Base-by-base conservation (phyloP, 2,888 invertebrate species). In the Cylloceria caligata region DNA sequence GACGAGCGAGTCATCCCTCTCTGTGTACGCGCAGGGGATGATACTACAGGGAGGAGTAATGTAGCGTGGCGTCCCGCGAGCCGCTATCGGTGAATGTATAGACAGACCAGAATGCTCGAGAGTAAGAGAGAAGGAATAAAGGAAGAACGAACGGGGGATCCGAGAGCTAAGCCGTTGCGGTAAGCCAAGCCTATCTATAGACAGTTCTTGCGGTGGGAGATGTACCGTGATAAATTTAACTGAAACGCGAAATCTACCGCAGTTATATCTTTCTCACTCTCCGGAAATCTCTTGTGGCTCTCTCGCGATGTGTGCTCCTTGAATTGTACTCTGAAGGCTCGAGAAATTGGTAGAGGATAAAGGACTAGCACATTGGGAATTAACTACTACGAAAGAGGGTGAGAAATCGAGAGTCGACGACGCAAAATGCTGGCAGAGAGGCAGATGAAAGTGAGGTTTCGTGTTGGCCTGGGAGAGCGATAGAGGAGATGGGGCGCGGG, bases 21-120 rank as follows among this genome's bases (percentile, higher is more conserved):
- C 27, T 30, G 27, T 30, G n/a, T 45, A 27, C 27, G 21, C 45
- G 49, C 21, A 34, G 42, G 39, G 34, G 45, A 75, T 52, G 82
- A 82, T 79, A 24, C 67, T 74, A 64, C 47, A 36, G 69, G 73
- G 81, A 83, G 85, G 88, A 89, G 88, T 89, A 90, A 91, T 89
- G 88, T 88, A 88, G 83, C 88, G 74, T 74, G 55, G 57, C 52
- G 75, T 80, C 85, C 81, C 81, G 39, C 49, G 81, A 76, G 84
- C 69, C 62, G 74, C 39, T 49, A 36, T 52, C 36, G 39, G 64
- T 36, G 9, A 39, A 81, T 74, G 73, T 78, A 68, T 86, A 86
- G 83, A 86, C 34, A 52, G 87, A 87, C 1, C 30, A 5, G 86
- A 80, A 85, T 81, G 78, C 69, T 57, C 42, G 81, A 68, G 81